A percentile compares a stretch with the other conserved stretches of the same genome.
Evolutionary conservation across 2,888 invertebrate genomes (phyloP).

Genomic region (Oegoconia quadripuncta): DNA sequence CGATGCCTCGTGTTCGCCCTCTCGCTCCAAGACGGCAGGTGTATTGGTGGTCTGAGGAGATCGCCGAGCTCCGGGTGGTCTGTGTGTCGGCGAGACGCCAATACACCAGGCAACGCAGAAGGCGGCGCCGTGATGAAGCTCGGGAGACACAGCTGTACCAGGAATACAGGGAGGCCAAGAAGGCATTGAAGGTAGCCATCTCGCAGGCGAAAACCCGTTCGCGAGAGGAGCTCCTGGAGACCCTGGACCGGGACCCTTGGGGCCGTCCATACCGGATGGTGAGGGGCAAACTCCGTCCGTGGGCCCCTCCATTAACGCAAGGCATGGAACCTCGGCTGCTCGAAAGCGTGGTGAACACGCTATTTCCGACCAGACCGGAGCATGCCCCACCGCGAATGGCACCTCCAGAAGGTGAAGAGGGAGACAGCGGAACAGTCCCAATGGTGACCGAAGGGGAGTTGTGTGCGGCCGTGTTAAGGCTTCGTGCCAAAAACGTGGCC

Average conservation of each 20-base stretch:
- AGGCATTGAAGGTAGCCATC: not conserved
- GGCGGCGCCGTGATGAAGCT: not conserved
- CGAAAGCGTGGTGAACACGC: not conserved
- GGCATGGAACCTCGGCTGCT: not conserved
- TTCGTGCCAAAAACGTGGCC: conserved; percentile 6
- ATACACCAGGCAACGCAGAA: conserved; percentile 11
- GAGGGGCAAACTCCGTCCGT: conserved; percentile 2
- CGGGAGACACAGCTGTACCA: not conserved
- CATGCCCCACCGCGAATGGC: not conserved
- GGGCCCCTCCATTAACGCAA: not conserved
- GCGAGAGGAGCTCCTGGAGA: not conserved
- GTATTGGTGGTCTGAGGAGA: conserved; percentile 17
- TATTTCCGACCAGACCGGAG: not conserved
- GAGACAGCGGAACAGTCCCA: no score
- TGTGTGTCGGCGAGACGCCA: conserved; percentile 12
- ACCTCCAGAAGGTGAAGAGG: conserved; percentile 1
- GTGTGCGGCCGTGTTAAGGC: not conserved
- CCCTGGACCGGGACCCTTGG: conserved; percentile 4
- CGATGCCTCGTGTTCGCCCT: conserved; percentile 8
- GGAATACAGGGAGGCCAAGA: not conserved
- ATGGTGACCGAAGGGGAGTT: conserved; percentile 2
- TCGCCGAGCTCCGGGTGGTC: conserved; percentile 6
- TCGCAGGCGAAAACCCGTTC: not conserved
- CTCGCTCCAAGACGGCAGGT: conserved; percentile 1
- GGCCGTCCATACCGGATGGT: conserved; percentile 7